These are phyloP conservation scores for Automeris io DNA, from an alignment of 2,888 invertebrate genomes.

Conservation along the genomic window DNA sequence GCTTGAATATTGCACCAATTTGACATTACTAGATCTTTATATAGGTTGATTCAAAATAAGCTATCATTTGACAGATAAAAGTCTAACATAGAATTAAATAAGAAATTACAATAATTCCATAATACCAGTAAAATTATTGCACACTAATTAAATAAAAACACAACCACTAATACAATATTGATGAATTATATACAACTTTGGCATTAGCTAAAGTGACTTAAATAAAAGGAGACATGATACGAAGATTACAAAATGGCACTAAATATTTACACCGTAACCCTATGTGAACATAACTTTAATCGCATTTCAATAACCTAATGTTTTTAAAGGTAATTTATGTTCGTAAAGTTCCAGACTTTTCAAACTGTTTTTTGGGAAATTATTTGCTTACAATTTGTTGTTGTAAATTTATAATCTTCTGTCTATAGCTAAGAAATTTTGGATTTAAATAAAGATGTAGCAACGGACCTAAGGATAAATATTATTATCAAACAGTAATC, in stretches of 20 bases:
- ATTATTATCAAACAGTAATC: no score
- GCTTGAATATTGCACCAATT: constrained; percentile 13
- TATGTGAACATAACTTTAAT: constrained; percentile 10
- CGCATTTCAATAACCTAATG: no score
- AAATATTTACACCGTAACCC: constrained; percentile 47
- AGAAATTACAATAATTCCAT: background rate
- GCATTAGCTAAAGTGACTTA: constrained; percentile 54
- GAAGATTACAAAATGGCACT: constrained; percentile 53
- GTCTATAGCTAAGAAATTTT: no score
- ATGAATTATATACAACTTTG: constrained; percentile 63
- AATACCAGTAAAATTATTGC: constrained; percentile 4
- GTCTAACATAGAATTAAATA: background rate
- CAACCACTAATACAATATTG: constrained; percentile 35
- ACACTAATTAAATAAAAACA: constrained; percentile 27
- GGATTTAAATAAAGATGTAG: no score
- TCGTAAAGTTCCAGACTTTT: no score
- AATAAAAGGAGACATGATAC: constrained; percentile 20
- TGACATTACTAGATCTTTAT: background rate
- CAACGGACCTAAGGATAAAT: no score
- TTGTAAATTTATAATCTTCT: no score
- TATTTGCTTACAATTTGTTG: no score
- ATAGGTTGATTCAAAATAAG: background rate
- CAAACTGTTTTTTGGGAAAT: no score
- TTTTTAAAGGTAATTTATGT: no score
- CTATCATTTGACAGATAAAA: background rate